Base-by-base conservation (phyloP, 2,888 invertebrate genomes). In the Conops quadrifasciatus region DNA sequence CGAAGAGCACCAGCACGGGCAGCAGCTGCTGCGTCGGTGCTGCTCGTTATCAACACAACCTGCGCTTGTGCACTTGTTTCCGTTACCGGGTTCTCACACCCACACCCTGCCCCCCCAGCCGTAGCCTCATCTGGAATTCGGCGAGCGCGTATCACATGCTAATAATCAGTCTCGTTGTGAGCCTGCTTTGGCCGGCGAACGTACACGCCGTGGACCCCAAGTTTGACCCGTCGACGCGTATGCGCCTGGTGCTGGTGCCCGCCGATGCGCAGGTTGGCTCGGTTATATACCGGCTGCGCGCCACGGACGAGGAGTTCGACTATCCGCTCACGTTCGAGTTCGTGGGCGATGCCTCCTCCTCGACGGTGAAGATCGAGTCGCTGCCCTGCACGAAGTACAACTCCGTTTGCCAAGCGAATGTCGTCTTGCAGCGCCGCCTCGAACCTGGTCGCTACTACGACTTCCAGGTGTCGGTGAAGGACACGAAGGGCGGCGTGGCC, bases 321-420 rank as follows among this genome's bases (percentile, higher is more conserved):
- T 95, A 94, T 87, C 95, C 95, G 72, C 87, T 95, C 78, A 89
- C 90, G 77, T 95, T 95, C 87, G 92, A 93, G 80, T 89, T 94
- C 76, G 90, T 91, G 76, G 92, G 92, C 90, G 89, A 89, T 84
- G 90, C 91, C 80, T 91, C 93, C 77, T 91, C 91, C 74, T 90
- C 93, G 71, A 91, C 93, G 80, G 91, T 95, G 75, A 90, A 91
- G 78, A 89, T 95, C 75, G 93, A 94, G 83, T 91, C 92, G 77
- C 89, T 95, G 72, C 94, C 94, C 63, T 95, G 95, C 87, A 92
- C 93, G 72, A 89, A 92, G 77, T 93, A 94, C 87, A 94, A 95
- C 87, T 94, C 94, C 67, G 92, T 94, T 79, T 95, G 95, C 86
- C 94, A 95, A 85, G 95, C 95, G 71, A 95, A 95, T 86, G 92